Evolutionary conservation across 1,140 invertebrate species (phyloP).

Genomic region (Calephelis nemesis): DNA sequence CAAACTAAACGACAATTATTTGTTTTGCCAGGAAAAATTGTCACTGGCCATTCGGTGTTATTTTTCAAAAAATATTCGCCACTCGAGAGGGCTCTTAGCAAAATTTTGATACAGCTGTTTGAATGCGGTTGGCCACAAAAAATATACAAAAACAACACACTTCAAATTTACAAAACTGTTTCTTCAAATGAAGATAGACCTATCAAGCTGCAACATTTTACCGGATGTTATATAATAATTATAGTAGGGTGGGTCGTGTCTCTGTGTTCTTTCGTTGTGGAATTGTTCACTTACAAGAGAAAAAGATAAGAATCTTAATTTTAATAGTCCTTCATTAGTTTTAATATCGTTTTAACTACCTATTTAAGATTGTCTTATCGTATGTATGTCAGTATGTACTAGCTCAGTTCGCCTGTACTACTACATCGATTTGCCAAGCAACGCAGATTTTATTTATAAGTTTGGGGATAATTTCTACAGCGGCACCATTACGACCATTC

Average conservation of each 20-base stretch:
- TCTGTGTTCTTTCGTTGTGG: conserved; percentile 41
- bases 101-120: conserved; percentile 41
- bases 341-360: too few species aligned
- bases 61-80: conserved; percentile 66
- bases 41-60: conserved; percentile 45
- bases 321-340: too few species aligned
- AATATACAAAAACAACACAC: conserved; percentile 46
- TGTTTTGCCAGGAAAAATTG: conserved; percentile 43
- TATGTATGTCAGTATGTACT: too few species aligned
- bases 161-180: conserved; percentile 18
- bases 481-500: too few species aligned
- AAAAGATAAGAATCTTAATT: background rate
- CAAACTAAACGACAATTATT: conserved; percentile 40
- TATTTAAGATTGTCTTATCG: too few species aligned
- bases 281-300: conserved; percentile 39
- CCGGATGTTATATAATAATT: conserved; percentile 54
- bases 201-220: conserved; percentile 49
- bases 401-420: too few species aligned
- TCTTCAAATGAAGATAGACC: conserved; percentile 30
- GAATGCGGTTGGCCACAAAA: conserved; percentile 50
- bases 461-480: too few species aligned
- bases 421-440: too few species aligned
- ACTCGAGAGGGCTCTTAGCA: conserved; percentile 41
- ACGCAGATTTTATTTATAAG: too few species aligned
- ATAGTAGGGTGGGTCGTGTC: conserved; percentile 51